phyloP scores from a whole-genome alignment of 64 coral and sea anemone genomes.

The Hydrozoanthus tunicans region DNA sequence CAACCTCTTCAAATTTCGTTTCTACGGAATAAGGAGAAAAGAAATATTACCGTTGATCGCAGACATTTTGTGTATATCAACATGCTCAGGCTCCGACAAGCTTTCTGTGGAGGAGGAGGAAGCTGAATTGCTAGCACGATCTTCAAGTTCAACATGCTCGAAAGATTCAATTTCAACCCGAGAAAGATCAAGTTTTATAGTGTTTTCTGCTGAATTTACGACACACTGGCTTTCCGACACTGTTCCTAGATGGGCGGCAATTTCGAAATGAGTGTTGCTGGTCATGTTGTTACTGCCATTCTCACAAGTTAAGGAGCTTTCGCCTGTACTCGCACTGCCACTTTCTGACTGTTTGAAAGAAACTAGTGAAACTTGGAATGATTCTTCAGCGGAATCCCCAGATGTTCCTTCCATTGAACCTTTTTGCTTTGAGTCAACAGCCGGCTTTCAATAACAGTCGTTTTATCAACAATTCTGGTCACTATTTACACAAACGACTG shows the following conservation, averaged over 20 bases:
- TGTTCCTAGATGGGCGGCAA: not conserved
- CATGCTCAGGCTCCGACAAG: not conserved
- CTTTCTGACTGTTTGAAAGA: not conserved
- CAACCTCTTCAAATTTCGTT: not conserved
- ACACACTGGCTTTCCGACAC: constrained; percentile 11
- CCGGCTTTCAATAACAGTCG: too few relatives aligned
- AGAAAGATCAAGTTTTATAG: not conserved
- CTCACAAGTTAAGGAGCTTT: not conserved
- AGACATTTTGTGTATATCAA: not conserved
- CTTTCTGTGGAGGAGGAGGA: not conserved
- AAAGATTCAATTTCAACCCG: not conserved
- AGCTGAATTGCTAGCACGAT: not conserved
- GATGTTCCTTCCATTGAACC: not conserved
- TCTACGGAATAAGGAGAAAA: not conserved
- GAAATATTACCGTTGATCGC: not conserved
- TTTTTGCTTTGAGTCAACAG: too few relatives aligned
- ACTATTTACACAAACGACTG: too few relatives aligned
- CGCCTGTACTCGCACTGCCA: not conserved
- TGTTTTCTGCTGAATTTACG: not conserved
- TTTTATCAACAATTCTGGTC: too few relatives aligned
- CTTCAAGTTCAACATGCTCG: not conserved
- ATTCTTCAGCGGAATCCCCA: not conserved
- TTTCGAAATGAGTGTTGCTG: constrained; percentile 8
- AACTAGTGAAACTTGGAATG: not conserved
- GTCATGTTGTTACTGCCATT: not conserved